Base-by-base conservation (phyloP, 2,113 vertebrate genomes). In the Tragelaphus scriptus region DNA sequence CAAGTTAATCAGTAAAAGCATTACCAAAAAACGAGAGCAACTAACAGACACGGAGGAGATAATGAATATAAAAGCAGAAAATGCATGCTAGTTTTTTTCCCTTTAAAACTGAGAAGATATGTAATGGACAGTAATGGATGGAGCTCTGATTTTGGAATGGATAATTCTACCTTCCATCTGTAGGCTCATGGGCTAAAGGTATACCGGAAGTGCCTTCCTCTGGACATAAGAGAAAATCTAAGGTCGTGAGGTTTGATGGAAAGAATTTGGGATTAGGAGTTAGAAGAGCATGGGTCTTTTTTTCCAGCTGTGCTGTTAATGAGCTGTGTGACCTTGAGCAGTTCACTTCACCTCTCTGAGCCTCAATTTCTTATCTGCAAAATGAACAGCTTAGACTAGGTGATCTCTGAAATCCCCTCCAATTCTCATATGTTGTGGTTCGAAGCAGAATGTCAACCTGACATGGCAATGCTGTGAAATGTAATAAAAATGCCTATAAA, bases 1-100 rank as follows among this genome's bases (percentile, higher is more conserved):
- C 85, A 97, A 98, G 97, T 98, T 98, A 97, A 98, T 98, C 98
- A 98, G 98, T 91, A 85, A 96, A 97, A 98, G 97, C 89, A 96
- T 93, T 96, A 92, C 94, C 97, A 93, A 90, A 96, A 89, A 97
- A 95, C 0, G 91, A 98, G 97, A 98, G 68, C 95, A 98, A 98
- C 95, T 94, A 98, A 98, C 80, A 96, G 94, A 94, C 88, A 97
- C 15, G 92, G 81, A 95, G 98, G 94, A 89, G 53, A 3, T 97
- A 98, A 94, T 91, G 90, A 98, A 96, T 97, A 96, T 98, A 98
- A 98, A 96, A 96, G 96, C 94, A 96, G 28, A 96, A 95, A 79
- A 91, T 92, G 84, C 82, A 23, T 75, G 71, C 25, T 79, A 6
- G 14, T 47, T 91, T 91, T 96, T 51, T n/a, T 36, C 9, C 47